A percentile compares a stretch with the other conserved stretches of the same genome.
Conservation (phyloP, 2,888 invertebrate genomes). For the Nemotelus nigrinus region DNA sequence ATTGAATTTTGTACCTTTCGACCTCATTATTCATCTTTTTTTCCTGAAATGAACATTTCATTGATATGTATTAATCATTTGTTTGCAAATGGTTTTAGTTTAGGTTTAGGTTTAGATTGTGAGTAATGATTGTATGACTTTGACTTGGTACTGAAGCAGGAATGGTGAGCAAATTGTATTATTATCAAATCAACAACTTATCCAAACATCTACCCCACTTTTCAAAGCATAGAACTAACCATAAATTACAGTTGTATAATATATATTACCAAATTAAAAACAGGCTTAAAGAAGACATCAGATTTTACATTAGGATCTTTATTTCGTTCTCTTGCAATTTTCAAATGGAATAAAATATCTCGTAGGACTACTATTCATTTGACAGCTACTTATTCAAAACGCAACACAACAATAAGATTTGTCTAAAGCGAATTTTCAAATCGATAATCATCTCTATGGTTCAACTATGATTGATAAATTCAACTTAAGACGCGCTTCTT, state of each 20-base stretch:
- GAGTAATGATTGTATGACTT: too few species aligned
- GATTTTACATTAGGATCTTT: conserved; percentile 37
- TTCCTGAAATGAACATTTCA: conserved; percentile 24
- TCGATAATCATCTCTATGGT: background rate
- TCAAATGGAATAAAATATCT: background rate
- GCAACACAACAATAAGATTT: conserved; percentile 46
- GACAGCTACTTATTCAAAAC: background rate
- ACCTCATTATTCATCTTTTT: conserved; percentile 42
- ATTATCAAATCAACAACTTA: conserved; percentile 15
- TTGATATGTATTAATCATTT: too few species aligned
- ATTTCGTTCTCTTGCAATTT: background rate
- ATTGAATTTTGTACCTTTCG: conserved; percentile 33
- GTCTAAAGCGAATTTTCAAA: conserved; percentile 34
- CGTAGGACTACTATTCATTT: conserved; percentile 2
- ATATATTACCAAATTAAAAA: conserved; percentile 5
- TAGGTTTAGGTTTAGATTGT: too few species aligned
- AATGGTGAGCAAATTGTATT: background rate
- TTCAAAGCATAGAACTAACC: background rate
- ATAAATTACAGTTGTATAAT: background rate
- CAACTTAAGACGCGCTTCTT: too few species aligned
- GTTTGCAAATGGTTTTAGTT: too few species aligned
- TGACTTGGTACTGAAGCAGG: background rate
- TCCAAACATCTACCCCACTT: conserved; percentile 47
- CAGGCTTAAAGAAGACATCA: conserved; percentile 49
- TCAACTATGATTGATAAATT: too few species aligned